A percentile compares a stretch with the other conserved stretches of the same genome.
phyloP scores from a whole-genome alignment of 2,797 vertebrate genomes.

The Percopsis omiscomaycus region DNA sequence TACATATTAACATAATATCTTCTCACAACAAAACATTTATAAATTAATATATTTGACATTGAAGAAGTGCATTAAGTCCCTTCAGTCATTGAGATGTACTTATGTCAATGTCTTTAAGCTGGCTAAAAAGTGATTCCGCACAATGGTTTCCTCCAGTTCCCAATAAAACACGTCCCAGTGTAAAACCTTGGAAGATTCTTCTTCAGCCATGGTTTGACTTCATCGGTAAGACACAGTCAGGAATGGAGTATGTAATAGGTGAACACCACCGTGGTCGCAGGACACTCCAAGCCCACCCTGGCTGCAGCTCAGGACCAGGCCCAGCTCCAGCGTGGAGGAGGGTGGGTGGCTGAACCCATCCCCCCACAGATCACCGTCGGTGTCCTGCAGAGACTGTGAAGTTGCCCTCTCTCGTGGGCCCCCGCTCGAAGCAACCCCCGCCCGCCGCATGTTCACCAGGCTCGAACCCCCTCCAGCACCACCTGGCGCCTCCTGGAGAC shows the following conservation, averaged over 20 bases:
- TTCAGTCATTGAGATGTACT: constrained; percentile 23
- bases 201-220: constrained; percentile 8
- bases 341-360: constrained; percentile 32
- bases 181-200: not conserved
- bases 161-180: not conserved
- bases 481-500: constrained; percentile 63
- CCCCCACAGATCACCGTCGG: constrained; percentile 35
- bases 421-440: constrained; percentile 41
- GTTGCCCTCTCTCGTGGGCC: constrained; percentile 26
- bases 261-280: constrained; percentile 64
- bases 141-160: constrained; percentile 5
- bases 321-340: constrained; percentile 57
- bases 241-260: constrained; percentile 76
- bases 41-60: constrained; percentile 73
- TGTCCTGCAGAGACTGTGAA: constrained; percentile 50
- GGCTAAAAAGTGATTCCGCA: constrained; percentile 13
- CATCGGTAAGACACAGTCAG: constrained; percentile 75
- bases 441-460: constrained; percentile 57
- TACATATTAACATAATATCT: constrained; percentile 59
- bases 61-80: constrained; percentile 72
- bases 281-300: constrained; percentile 48
- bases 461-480: constrained; percentile 39
- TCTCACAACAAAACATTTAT: constrained; percentile 62
- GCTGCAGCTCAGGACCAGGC: constrained; percentile 73
- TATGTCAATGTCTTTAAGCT: constrained; percentile 7